Conservation (phyloP, 2,113 vertebrate genomes). For the Leptodactylus fuscus region DNA sequence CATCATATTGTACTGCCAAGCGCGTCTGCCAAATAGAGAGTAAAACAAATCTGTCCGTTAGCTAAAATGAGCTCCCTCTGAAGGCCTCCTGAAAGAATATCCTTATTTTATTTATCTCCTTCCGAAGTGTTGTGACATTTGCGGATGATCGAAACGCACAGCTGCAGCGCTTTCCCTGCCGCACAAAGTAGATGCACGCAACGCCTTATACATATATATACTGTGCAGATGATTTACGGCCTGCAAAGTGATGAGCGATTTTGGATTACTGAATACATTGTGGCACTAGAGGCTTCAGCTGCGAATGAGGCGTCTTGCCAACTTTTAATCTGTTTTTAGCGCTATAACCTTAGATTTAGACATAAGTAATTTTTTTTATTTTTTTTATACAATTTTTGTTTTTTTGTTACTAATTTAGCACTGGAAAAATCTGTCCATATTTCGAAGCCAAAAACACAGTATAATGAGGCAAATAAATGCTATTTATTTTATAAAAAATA, state of each 20-base stretch:
- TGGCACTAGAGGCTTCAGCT: constrained; percentile 21
- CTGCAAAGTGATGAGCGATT: neutral
- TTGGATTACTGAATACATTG: neutral
- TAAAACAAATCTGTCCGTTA: constrained; percentile 49
- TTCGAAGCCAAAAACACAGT: neutral
- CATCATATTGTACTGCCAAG: constrained; percentile 32
- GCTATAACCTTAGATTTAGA: neutral
- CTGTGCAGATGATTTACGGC: neutral
- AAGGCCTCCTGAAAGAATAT: constrained; percentile 13
- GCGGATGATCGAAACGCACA: neutral
- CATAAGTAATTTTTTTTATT: neutral
- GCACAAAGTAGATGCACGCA: neutral
- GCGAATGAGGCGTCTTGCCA: neutral
- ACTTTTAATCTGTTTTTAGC: constrained; percentile 1
- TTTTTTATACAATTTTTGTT: neutral
- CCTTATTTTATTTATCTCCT: constrained; percentile 24
- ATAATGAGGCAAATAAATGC: neutral
- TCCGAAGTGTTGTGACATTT: constrained; percentile 2
- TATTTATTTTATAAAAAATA: no score
- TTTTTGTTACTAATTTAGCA: neutral
- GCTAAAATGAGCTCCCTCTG: constrained; percentile 27
- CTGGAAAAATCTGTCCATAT: neutral
- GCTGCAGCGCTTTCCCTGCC: neutral
- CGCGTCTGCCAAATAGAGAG: constrained; percentile 13
- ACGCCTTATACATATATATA: neutral